A percentile compares a stretch with the other conserved stretches of the same genome.
Evolutionary conservation across 1,140 invertebrate genomes (phyloP).

Genomic region (Gerris buenoi): DNA sequence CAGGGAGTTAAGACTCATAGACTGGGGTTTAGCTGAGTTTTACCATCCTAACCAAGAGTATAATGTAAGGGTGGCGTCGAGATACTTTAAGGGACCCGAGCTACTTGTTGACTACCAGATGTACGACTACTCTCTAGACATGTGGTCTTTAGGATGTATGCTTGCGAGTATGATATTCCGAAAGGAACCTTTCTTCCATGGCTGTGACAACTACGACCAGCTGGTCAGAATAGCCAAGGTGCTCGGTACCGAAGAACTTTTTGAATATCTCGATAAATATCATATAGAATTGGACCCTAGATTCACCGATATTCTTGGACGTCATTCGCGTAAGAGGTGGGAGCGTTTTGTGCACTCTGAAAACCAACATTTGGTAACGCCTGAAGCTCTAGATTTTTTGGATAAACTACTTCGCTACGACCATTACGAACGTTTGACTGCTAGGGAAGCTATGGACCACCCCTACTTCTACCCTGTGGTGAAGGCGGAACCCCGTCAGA

Average conservation of each 20-base stretch:
- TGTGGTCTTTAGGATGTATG: constrained; percentile 99
- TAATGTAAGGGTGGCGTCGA: constrained; percentile 94
- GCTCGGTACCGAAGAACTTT: constrained; percentile 95
- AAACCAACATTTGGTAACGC: constrained; percentile 96
- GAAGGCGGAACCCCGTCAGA: constrained; percentile 4
- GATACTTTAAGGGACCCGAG: constrained; percentile 97
- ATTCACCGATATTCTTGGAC: constrained; percentile 26
- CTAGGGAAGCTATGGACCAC: constrained; percentile 98
- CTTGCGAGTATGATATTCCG: constrained; percentile 99
- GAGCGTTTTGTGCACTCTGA: constrained; percentile 98
- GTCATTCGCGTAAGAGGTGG: constrained; percentile 96
- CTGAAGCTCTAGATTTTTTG: constrained; percentile 95
- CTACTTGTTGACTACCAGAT: constrained; percentile 94
- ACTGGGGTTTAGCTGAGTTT: constrained; percentile 99
- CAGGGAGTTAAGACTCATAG: constrained; percentile 92
- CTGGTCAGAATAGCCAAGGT: constrained; percentile 98
- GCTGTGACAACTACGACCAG: constrained; percentile 99
- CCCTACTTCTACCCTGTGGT: constrained; percentile 63
- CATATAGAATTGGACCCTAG: constrained; percentile 89
- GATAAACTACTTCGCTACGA: constrained; percentile 98
- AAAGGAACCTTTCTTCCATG: constrained; percentile 99
- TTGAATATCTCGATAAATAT: constrained; percentile 99
- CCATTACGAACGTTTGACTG: constrained; percentile 95
- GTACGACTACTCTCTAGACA: constrained; percentile 98
- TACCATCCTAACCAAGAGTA: constrained; percentile 99